These are phyloP conservation scores for Metridium senile DNA, from an alignment of 92 coral and sea anemone species.

Conservation along the genomic window DNA sequence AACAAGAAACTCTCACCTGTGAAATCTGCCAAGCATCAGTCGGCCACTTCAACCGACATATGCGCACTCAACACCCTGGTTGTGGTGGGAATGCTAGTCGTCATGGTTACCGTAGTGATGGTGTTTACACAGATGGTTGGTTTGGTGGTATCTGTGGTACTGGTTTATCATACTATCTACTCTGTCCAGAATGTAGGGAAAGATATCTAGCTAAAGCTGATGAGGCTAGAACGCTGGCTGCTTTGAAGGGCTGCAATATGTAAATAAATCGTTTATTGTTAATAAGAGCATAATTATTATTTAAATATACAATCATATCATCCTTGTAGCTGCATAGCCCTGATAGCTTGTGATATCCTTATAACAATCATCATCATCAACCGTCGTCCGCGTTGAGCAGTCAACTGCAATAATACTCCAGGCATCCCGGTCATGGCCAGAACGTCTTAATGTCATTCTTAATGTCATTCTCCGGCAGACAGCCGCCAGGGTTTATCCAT, in stretches of 20 bases:
- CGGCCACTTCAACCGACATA: conserved; percentile 77
- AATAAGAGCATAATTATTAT: no score
- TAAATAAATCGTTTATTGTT: no score
- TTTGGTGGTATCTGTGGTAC: conserved; percentile 96
- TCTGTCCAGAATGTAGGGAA: conserved; percentile 82
- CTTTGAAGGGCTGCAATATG: conserved; percentile 77
- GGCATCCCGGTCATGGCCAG: no score
- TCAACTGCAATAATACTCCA: no score
- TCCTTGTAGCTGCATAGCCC: no score
- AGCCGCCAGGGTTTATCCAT: no score
- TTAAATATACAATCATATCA: no score
- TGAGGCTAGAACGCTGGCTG: conserved; percentile 73
- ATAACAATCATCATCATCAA: no score
- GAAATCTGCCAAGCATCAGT: conserved; percentile 78
- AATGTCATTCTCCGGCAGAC: no score
- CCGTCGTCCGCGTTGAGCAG: no score
- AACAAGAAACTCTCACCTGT: conserved; percentile 53
- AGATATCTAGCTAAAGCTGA: conserved; percentile 82
- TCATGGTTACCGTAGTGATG: conserved; percentile 92
- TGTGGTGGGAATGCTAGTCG: conserved; percentile 95
- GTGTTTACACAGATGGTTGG: conserved; percentile 89
- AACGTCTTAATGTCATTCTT: no score
- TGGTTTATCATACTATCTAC: conserved; percentile 74
- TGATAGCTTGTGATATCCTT: no score
- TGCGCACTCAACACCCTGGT: conserved; percentile 85